Evolutionary conservation across 2,888 invertebrate genomes (phyloP).

Genomic region (Chloromyia formosa): DNA sequence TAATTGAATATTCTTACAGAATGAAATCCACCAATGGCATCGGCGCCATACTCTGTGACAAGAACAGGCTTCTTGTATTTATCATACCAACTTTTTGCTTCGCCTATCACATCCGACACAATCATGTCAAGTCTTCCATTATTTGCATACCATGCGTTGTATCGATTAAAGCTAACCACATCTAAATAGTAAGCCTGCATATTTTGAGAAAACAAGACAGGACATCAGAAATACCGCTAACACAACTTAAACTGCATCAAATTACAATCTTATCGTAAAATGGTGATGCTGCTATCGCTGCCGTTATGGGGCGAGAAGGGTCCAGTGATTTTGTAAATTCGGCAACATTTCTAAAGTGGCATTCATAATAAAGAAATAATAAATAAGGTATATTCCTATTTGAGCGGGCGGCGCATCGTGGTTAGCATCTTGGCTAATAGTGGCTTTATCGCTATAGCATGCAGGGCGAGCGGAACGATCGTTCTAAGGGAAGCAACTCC

Average conservation of each 20-base stretch:
- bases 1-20: conserved; percentile 68
- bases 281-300: conserved; percentile 74
- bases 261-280: conserved; percentile 72
- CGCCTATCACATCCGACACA: conserved; percentile 73
- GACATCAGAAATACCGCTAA: conserved; percentile 42
- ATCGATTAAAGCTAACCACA: conserved; percentile 93
- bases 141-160: conserved; percentile 94
- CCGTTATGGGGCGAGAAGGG: conserved; percentile 84
- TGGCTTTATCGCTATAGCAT: too few species aligned
- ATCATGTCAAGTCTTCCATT: conserved; percentile 84
- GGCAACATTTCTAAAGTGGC: conserved; percentile 77
- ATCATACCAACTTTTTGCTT: conserved; percentile 82
- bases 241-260: too few species aligned
- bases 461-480: too few species aligned
- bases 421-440: too few species aligned
- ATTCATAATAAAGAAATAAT: too few species aligned
- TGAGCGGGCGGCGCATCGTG: too few species aligned
- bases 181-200: conserved; percentile 85
- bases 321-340: conserved; percentile 81
- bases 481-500: too few species aligned
- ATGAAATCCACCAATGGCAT: conserved; percentile 91
- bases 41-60: conserved; percentile 96
- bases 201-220: conserved; percentile 50
- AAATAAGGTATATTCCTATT: too few species aligned
- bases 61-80: conserved; percentile 88